These are phyloP conservation scores for Poecile atricapillus DNA, from an alignment of 2,113 vertebrate genomes.

Conservation along the genomic window DNA sequence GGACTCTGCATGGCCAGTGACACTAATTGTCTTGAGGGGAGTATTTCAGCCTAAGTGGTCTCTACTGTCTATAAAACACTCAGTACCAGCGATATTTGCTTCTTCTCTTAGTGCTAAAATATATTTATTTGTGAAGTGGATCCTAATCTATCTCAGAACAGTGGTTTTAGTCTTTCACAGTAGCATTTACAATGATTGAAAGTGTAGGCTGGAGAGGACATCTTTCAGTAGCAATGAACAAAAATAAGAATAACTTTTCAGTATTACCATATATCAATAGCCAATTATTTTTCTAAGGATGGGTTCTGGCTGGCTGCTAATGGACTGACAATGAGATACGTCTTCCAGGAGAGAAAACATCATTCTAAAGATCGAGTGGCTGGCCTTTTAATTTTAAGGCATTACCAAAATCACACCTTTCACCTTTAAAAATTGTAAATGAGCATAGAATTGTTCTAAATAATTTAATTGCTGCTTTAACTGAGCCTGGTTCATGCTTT, in stretches of 20 bases:
- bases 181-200: conserved; percentile 34
- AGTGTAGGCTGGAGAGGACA: conserved; percentile 1
- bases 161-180: neutral
- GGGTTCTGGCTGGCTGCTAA: conserved; percentile 60
- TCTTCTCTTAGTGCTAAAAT: neutral
- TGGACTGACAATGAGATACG: conserved; percentile 55
- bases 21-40: neutral
- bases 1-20: neutral
- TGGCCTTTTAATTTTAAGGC: conserved; percentile 65
- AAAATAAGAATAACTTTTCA: conserved; percentile 55
- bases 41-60: neutral
- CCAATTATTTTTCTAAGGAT: conserved; percentile 64
- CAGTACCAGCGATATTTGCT: neutral
- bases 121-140: conserved; percentile 21
- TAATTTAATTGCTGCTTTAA: conserved; percentile 47
- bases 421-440: conserved; percentile 64
- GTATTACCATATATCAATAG: conserved; percentile 46
- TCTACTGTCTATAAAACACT: neutral
- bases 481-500: neutral
- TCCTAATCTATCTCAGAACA: conserved; percentile 18
- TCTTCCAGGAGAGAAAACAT: conserved; percentile 51
- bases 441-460: neutral
- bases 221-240: conserved; percentile 4
- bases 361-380: conserved; percentile 31
- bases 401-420: conserved; percentile 65